These are phyloP conservation scores for Sebastes glaucus DNA, from an alignment of 2,797 vertebrate genomes.

Conservation along the genomic window DNA sequence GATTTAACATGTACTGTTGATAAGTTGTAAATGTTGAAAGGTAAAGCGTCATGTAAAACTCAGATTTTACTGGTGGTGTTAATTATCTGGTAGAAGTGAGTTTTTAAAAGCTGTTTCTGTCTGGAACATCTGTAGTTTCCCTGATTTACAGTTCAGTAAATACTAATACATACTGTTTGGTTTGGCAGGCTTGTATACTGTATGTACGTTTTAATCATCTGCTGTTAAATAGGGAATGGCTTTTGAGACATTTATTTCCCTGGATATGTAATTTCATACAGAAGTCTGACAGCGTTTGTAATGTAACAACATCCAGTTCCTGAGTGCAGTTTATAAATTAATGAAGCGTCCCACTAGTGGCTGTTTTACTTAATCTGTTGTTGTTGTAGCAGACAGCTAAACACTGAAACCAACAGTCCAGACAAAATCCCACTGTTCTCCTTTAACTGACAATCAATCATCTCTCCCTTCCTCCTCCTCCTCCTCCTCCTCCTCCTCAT, in stretches of 20 bases:
- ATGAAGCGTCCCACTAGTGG: not conserved
- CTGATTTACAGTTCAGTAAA: not conserved
- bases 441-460: not conserved
- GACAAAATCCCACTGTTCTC: constrained; percentile 5
- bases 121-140: not conserved
- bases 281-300: not conserved
- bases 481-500: not conserved
- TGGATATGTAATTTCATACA: not conserved
- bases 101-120: not conserved
- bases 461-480: not conserved
- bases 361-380: not conserved
- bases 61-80: not conserved
- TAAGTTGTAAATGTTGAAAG: not conserved
- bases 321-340: not conserved
- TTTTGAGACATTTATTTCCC: not conserved
- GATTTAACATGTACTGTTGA: not conserved
- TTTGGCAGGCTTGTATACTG: not conserved
- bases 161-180: not conserved
- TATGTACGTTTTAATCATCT: not conserved
- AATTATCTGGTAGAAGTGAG: not conserved
- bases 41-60: not conserved
- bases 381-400: constrained; percentile 9
- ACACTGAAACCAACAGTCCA: constrained; percentile 31
- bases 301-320: not conserved
- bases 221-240: not conserved